Percentiles rank a stretch among this genome's conserved stretches.
These are phyloP conservation scores for Drosophila arawakana DNA, from an alignment of 1,140 invertebrate genomes.

Conservation along the genomic window DNA sequence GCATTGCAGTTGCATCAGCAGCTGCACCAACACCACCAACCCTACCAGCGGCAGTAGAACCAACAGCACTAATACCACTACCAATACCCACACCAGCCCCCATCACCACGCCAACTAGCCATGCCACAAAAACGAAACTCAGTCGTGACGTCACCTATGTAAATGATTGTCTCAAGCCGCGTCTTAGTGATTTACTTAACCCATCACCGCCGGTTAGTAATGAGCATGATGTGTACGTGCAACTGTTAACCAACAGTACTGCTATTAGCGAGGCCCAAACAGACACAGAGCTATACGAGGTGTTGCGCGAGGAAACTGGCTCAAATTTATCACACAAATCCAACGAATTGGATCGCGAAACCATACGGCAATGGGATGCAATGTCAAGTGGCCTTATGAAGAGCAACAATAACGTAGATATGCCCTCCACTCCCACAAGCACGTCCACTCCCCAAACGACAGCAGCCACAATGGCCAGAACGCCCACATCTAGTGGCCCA, in stretches of 20 bases:
- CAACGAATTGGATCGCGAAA: slow-evolving; percentile 93
- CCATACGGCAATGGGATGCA: slow-evolving; percentile 93
- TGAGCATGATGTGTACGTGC: slow-evolving; percentile 87
- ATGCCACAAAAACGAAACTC: slow-evolving; percentile 84
- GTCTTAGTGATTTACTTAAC: slow-evolving; percentile 47
- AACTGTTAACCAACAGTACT: slow-evolving; percentile 85
- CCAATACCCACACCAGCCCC: slow-evolving; percentile 43
- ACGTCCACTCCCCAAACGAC: not conserved
- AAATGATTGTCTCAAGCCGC: slow-evolving; percentile 85
- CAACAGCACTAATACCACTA: slow-evolving; percentile 45
- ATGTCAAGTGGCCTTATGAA: slow-evolving; percentile 90
- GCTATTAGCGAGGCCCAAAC: slow-evolving; percentile 77
- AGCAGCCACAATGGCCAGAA: not conserved
- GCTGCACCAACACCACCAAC: slow-evolving; percentile 44
- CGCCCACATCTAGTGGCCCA: slow-evolving; percentile 34
- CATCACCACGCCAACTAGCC: slow-evolving; percentile 38
- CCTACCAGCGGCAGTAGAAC: not conserved
- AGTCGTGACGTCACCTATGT: slow-evolving; percentile 90
- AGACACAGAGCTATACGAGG: slow-evolving; percentile 80
- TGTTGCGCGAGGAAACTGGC: slow-evolving; percentile 74
- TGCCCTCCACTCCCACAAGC: not conserved
- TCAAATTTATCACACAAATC: slow-evolving; percentile 83
- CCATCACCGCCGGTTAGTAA: slow-evolving; percentile 59
- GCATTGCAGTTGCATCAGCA: slow-evolving; percentile 67
- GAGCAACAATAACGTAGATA: slow-evolving; percentile 57